Percentiles rank a stretch among this genome's conserved stretches.
phyloP scores from a whole-genome alignment of 2,888 invertebrate genomes.

The Andrena dorsata region DNA sequence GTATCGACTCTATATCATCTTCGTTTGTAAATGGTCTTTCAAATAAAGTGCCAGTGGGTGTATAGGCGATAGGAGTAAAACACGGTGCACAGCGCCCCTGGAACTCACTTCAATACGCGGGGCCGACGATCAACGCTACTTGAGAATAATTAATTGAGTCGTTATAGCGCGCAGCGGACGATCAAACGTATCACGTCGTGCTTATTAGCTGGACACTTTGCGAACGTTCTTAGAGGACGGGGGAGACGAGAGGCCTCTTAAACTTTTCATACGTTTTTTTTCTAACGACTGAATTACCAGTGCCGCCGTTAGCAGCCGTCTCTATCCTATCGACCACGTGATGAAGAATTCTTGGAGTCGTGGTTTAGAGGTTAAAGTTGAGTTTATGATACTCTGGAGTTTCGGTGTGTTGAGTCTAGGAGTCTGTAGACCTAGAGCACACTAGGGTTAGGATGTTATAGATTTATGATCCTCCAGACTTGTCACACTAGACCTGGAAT shows the following conservation, averaged over 20 bases:
- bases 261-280: neutral
- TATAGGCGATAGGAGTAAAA: constrained; percentile 16
- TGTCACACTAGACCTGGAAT: neutral
- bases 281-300: neutral
- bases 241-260: neutral
- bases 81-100: constrained; percentile 29
- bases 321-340: too few relatives aligned
- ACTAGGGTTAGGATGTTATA: neutral
- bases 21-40: too few relatives aligned
- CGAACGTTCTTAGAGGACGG: constrained; percentile 31
- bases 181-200: constrained; percentile 66
- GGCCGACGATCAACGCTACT: constrained; percentile 67
- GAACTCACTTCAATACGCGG: constrained; percentile 49
- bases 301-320: too few relatives aligned
- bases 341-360: too few relatives aligned
- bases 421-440: neutral
- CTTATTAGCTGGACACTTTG: constrained; percentile 63
- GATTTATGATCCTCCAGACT: neutral
- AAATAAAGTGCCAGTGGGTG: neutral
- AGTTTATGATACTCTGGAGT: too few relatives aligned
- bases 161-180: constrained; percentile 62
- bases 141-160: constrained; percentile 72
- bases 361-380: too few relatives aligned
- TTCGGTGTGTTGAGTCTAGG: neutral
- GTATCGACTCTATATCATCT: too few relatives aligned